Evolutionary conservation across 2,113 vertebrate species (phyloP).

Genomic region (Noturus placidus): DNA sequence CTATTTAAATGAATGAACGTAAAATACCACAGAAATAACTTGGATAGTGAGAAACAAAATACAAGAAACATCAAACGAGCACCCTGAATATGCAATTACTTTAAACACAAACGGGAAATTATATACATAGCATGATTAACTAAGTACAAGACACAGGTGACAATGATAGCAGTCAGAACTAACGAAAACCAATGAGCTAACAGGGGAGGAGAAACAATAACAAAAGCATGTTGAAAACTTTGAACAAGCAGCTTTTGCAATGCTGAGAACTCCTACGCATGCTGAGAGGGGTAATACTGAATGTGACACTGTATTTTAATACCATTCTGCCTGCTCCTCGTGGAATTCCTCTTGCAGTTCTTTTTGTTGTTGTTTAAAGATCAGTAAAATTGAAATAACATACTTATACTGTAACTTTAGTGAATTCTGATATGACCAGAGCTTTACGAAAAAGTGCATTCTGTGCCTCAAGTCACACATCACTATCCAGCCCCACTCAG

Average conservation of each 20-base stretch:
- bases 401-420: background rate
- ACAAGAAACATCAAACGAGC: background rate
- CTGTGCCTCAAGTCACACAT: background rate
- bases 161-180: background rate
- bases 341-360: background rate
- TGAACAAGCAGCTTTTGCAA: background rate
- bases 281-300: background rate
- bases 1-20: background rate
- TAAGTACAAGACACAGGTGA: background rate
- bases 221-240: background rate
- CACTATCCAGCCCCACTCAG: background rate
- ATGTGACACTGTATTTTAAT: background rate
- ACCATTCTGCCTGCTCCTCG: background rate
- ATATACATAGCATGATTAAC: background rate
- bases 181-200: background rate
- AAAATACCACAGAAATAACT: background rate
- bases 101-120: background rate
- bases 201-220: background rate
- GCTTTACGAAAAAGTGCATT: background rate
- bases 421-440: background rate
- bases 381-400: background rate
- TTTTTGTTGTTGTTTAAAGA: background rate
- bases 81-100: background rate
- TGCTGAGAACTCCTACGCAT: background rate
- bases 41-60: background rate